These are phyloP conservation scores for Caenorhabditis imperialis DNA, from an alignment of 2,888 invertebrate genomes.

Conservation along the genomic window DNA sequence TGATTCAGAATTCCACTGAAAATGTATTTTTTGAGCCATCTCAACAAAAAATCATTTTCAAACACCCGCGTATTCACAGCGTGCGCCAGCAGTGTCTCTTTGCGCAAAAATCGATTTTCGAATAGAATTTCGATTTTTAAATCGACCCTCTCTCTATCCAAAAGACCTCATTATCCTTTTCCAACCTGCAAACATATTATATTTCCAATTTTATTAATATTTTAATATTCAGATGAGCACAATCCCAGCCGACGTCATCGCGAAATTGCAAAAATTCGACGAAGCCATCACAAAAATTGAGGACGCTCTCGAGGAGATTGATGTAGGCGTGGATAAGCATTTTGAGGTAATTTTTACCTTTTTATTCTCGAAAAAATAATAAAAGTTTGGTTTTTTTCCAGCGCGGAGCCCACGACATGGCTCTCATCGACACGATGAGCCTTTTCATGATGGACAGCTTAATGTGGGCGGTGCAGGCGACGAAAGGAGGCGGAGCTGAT, in stretches of 20 bases:
- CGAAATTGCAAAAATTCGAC: constrained; percentile 39
- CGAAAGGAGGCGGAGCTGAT: constrained; percentile 38
- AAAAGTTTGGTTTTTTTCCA: constrained; percentile 27
- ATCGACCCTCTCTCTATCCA: too few relatives aligned
- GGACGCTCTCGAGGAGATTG: constrained; percentile 30
- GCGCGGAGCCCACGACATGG: constrained; percentile 51
- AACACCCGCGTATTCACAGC: too few relatives aligned
- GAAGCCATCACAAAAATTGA: constrained; percentile 40
- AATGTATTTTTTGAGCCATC: too few relatives aligned
- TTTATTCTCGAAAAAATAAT: background rate
- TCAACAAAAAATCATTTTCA: too few relatives aligned
- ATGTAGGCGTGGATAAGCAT: constrained; percentile 51
- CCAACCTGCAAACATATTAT: too few relatives aligned
- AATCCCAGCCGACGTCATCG: constrained; percentile 46
- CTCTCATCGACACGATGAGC: constrained; percentile 41
- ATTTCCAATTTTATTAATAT: too few relatives aligned
- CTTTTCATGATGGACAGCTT: constrained; percentile 52
- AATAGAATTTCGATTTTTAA: too few relatives aligned
- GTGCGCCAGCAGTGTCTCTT: too few relatives aligned
- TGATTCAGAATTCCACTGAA: too few relatives aligned
- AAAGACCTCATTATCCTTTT: too few relatives aligned
- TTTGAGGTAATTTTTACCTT: constrained; percentile 30
- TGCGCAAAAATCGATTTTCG: too few relatives aligned
- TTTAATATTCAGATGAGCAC: constrained; percentile 10
- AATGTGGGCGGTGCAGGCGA: constrained; percentile 41